phyloP scores from a whole-genome alignment of 35 echinoderm and acorn worm genomes.

The Lytechinus pictus region DNA sequence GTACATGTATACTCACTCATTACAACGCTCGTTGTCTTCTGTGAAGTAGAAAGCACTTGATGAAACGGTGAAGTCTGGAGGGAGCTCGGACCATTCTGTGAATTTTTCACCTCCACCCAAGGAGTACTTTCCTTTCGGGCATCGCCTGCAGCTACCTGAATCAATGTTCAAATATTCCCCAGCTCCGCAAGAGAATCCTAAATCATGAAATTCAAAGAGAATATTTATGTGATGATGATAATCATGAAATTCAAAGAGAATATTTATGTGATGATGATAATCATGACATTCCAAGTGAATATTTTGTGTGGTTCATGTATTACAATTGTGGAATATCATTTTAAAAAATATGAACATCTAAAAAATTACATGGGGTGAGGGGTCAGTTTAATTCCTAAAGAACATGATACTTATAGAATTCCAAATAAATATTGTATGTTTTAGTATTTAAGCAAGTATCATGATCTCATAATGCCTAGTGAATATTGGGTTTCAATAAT shows the following conservation, averaged over 20 bases:
- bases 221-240: neutral
- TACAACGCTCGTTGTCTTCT: conserved; percentile 18
- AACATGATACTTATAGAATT: no score
- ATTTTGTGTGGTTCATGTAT: no score
- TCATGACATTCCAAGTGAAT: neutral
- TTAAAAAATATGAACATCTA: no score
- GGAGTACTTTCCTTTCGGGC: conserved; percentile 76
- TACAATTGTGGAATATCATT: no score
- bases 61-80: conserved; percentile 66
- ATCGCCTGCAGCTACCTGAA: conserved; percentile 65
- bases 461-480: no score
- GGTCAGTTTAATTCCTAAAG: no score
- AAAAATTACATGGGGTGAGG: no score
- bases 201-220: neutral
- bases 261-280: neutral
- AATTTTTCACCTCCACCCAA: conserved; percentile 85
- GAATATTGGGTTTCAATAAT: no score
- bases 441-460: no score
- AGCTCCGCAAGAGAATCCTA: conserved; percentile 87
- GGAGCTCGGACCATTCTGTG: conserved; percentile 82
- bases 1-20: conserved; percentile 48
- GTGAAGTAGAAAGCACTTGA: conserved; percentile 29
- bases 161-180: conserved; percentile 83
- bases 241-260: neutral
- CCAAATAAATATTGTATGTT: no score